Conservation (phyloP, 2,888 invertebrate genomes). For the Cataglyphis livida region DNA sequence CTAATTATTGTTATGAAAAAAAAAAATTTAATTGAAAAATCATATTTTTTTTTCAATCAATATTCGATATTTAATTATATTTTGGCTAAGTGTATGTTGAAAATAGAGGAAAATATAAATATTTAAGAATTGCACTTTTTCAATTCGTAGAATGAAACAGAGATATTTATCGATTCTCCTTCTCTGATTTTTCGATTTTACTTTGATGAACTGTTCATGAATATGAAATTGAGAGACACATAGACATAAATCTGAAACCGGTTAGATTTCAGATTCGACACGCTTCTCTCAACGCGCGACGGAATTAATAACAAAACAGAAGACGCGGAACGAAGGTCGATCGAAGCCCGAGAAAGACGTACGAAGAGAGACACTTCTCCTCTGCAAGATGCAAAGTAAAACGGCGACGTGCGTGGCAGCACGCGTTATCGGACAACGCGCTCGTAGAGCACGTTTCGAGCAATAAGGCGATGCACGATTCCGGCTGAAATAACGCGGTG, state of each 20-base stretch:
- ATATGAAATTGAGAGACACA: constrained; percentile 31
- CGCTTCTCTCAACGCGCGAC: constrained; percentile 6
- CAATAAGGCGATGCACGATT: constrained; percentile 27
- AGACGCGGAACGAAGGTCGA: constrained; percentile 29
- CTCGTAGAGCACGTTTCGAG: constrained; percentile 23
- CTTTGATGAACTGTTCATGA: constrained; percentile 2
- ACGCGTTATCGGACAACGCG: constrained; percentile 29
- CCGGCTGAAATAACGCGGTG: constrained; percentile 30
- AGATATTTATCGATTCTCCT: background rate
- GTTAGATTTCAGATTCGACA: constrained; percentile 7
- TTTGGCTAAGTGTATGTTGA: background rate
- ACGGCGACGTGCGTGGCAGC: background rate
- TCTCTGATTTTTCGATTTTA: background rate
- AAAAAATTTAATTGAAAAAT: background rate
- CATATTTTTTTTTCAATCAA: background rate
- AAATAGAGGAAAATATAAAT: background rate
- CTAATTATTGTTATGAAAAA: background rate
- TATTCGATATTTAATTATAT: constrained; percentile 4
- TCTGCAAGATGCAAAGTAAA: background rate
- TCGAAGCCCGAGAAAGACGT: background rate
- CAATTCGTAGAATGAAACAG: background rate
- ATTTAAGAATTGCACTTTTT: background rate
- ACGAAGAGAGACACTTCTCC: background rate
- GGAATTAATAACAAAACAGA: constrained; percentile 34
- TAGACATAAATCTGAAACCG: constrained; percentile 26